Base-by-base conservation (phyloP, 2,113 vertebrate genomes). In the Eolophus roseicapilla region DNA sequence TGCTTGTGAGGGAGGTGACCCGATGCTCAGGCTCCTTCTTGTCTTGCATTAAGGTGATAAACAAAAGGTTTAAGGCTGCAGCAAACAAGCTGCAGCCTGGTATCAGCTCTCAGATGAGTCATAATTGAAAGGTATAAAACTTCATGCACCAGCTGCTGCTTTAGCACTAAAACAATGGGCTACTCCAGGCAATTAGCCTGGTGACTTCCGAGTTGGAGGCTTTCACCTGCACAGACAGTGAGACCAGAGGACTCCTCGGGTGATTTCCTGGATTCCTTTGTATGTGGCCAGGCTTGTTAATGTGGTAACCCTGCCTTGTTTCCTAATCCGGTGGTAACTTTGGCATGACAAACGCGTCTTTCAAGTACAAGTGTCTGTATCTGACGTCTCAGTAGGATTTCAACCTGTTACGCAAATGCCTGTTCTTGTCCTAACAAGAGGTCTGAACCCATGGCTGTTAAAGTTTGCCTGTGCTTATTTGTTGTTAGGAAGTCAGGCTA, bases 11-110 rank as follows among this genome's bases (percentile, higher is more conserved):
- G 71, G 88, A 92, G 88, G 46, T n/a, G 80, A 94, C 55, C 53
- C 70, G 95, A 77, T 95, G 94, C 77, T 92, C 73, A 75, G 86
- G 86, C 88, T 92, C 65, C 1, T 83, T 86, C 92, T 76, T 93
- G 86, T 6, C 88, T 95, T 41, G 35, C 15, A 33, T 47, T 17
- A n/a, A 88, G 82, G 80, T 71, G 90, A 68, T 64, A 96, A 97
- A 89, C 86, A 95, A 79, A 78, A 88, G 76, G 57, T 83, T 93
- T 60, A 47, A 88, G 68, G 63, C 60, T 44, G 25, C 16, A 78
- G 65, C 69, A 64, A 92, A 70, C 86, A 93, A 62, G 71, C 88
- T 96, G 69, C 39, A 83, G 44, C 88, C 88, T 84, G 82, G 80
- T 90, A 7, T 64, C 73, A 27, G 88, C 69, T 90, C 84, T 91